Conservation (phyloP, 2,888 invertebrate species). For the Cantharis lateralis region DNA sequence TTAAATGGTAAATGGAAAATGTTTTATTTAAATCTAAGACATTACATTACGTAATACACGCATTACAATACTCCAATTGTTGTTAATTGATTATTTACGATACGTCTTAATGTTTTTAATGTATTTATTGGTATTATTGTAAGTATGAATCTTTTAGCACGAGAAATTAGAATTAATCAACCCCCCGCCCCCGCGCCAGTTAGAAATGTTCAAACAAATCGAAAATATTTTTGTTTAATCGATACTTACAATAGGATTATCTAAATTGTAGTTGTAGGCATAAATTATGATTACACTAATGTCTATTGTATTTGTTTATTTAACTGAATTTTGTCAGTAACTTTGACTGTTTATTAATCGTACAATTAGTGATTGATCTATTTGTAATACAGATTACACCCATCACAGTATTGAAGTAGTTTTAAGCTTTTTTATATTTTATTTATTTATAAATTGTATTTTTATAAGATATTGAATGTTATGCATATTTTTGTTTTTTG, state of each 20-base stretch:
- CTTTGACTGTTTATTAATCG: slow-evolving; percentile 23
- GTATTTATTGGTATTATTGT: not conserved
- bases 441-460: slow-evolving; percentile 25
- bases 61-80: not conserved
- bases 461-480: slow-evolving; percentile 19
- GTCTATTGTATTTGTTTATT: slow-evolving; percentile 6
- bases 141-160: not conserved
- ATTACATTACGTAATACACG: not conserved
- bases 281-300: not conserved
- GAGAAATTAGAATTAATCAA: not conserved
- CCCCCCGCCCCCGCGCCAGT: not conserved
- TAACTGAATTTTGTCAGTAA: slow-evolving; percentile 13
- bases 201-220: not conserved
- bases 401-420: slow-evolving; percentile 40
- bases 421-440: slow-evolving; percentile 33
- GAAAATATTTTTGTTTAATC: not conserved
- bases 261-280: not conserved
- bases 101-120: not conserved
- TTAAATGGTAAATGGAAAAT: not conserved
- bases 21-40: not conserved
- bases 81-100: not conserved
- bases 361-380: slow-evolving; percentile 26
- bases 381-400: slow-evolving; percentile 30
- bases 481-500: slow-evolving; percentile 9
- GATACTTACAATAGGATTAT: not conserved